A percentile compares a stretch with the other conserved stretches of the same genome.
Conservation (phyloP, 1,140 invertebrate genomes). For the Trichonephila inaurata region DNA sequence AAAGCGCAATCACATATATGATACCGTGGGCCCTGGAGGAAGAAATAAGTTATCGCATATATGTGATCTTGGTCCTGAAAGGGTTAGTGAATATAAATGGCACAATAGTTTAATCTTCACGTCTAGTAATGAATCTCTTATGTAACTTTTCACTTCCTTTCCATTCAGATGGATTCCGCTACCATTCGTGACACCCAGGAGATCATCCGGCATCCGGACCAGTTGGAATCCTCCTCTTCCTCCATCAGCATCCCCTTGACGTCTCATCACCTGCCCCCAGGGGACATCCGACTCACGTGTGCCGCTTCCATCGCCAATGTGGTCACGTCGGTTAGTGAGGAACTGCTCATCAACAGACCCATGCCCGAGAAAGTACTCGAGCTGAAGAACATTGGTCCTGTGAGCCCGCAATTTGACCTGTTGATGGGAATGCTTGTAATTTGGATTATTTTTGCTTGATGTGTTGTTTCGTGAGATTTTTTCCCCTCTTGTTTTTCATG, state of each 20-base stretch:
- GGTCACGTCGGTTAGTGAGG: constrained; percentile 56
- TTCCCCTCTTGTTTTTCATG: background rate
- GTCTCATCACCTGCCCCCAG: constrained; percentile 43
- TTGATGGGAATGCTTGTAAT: background rate
- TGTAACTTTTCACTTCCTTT: background rate
- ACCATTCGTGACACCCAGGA: constrained; percentile 27
- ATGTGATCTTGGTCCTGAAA: no score
- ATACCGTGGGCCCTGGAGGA: no score
- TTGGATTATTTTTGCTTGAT: background rate
- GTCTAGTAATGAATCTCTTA: no score
- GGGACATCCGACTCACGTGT: constrained; percentile 52
- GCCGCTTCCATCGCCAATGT: constrained; percentile 67
- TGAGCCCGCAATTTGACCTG: no score
- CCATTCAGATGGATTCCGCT: constrained; percentile 53
- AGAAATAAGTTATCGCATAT: no score
- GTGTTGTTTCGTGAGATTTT: background rate
- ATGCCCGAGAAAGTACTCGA: constrained; percentile 53
- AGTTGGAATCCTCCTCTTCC: constrained; percentile 61
- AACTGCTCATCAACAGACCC: constrained; percentile 50
- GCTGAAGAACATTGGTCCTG: constrained; percentile 19
- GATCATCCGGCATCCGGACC: constrained; percentile 57
- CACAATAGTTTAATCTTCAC: no score
- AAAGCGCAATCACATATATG: no score
- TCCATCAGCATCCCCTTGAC: constrained; percentile 50
- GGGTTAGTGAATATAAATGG: no score